A percentile compares a stretch with the other conserved stretches of the same genome.
phyloP scores from a whole-genome alignment of 2,113 vertebrate species.

The Ptilorrhoa leucosticta region DNA sequence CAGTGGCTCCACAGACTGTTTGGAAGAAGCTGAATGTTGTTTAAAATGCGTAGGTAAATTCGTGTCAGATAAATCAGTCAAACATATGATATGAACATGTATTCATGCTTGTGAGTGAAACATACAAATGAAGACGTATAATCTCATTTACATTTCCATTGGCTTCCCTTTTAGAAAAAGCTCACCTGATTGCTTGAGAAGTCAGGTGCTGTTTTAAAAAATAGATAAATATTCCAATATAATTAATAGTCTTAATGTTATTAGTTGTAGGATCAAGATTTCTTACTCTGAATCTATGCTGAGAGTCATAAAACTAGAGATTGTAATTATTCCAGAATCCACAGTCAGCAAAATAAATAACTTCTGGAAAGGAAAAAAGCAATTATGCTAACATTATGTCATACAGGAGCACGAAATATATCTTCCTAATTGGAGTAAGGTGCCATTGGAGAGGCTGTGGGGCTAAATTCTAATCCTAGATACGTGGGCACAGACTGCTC shows the following conservation, averaged over 20 bases:
- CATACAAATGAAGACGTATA: not conserved
- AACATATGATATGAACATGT: not conserved
- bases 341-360: not conserved
- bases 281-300: not conserved
- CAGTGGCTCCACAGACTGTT: not conserved
- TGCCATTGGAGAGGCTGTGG: not conserved
- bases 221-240: not conserved
- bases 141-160: not conserved
- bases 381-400: not conserved
- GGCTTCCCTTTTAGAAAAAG: not conserved
- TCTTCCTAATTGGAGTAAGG: not conserved
- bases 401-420: not conserved
- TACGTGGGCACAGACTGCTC: slow-evolving; percentile 34
- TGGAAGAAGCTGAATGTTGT: not conserved
- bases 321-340: not conserved
- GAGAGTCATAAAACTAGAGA: not conserved
- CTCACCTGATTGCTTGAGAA: not conserved
- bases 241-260: not conserved
- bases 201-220: not conserved
- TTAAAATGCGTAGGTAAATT: not conserved
- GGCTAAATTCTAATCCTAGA: slow-evolving; percentile 50
- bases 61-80: not conserved
- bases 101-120: not conserved
- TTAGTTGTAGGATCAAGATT: not conserved
- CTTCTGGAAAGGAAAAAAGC: not conserved